These are phyloP conservation scores for Andrena camellia DNA, from an alignment of 2,888 invertebrate genomes.

Conservation along the genomic window DNA sequence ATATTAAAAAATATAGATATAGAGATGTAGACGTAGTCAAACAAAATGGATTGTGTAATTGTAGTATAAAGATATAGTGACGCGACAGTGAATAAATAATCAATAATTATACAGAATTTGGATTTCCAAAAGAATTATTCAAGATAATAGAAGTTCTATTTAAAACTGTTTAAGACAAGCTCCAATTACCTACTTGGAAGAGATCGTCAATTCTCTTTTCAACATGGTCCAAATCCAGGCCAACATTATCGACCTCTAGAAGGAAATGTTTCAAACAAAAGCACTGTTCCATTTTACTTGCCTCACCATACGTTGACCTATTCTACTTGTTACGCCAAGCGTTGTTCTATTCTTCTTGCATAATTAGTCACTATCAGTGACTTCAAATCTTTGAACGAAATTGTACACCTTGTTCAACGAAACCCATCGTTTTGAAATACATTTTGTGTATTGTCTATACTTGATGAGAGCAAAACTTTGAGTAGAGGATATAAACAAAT, in stretches of 20 bases:
- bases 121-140: not conserved
- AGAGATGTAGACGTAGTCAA: no score
- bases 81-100: not conserved
- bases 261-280: conserved; percentile 5
- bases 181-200: not conserved
- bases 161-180: not conserved
- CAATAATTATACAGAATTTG: not conserved
- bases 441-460: no score
- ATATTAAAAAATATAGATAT: no score
- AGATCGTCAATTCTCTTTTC: conserved; percentile 3
- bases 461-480: no score
- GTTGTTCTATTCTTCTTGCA: not conserved
- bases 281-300: conserved; percentile 1
- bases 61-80: not conserved
- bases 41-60: no score
- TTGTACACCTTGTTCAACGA: not conserved
- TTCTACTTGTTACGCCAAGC: not conserved
- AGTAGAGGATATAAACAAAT: no score
- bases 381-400: not conserved
- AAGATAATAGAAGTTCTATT: not conserved
- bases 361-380: not conserved
- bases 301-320: conserved; percentile 3
- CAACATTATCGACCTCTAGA: conserved; percentile 10
- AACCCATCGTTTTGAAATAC: not conserved
- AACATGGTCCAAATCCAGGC: conserved; percentile 2